Evolutionary conservation across 2,888 invertebrate genomes (phyloP).

Genomic region (Hylaea fasciaria): DNA sequence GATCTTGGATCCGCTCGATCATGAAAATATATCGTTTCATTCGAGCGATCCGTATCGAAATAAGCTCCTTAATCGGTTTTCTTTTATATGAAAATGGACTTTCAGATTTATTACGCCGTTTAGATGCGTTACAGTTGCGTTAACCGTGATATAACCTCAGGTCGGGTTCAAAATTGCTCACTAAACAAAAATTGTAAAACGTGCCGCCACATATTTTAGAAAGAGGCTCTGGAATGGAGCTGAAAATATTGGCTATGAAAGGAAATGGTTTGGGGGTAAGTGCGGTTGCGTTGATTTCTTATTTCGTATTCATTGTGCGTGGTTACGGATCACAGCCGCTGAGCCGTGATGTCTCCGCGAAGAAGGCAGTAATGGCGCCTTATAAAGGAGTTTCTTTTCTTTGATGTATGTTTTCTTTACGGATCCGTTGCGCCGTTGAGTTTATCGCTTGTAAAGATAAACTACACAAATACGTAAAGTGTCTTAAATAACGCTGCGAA

Average conservation of each 20-base stretch:
- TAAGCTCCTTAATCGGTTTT: slow-evolving; percentile 84
- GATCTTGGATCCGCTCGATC: slow-evolving; percentile 81
- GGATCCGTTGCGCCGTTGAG: slow-evolving; percentile 31
- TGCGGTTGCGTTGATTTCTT: slow-evolving; percentile 80
- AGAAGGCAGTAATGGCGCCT: slow-evolving; percentile 41
- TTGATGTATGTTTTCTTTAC: slow-evolving; percentile 43
- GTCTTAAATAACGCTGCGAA: slow-evolving; percentile 33
- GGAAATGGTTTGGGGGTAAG: slow-evolving; percentile 76
- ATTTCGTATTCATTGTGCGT: slow-evolving; percentile 81
- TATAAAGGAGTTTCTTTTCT: slow-evolving; percentile 42
- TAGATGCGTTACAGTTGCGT: slow-evolving; percentile 74
- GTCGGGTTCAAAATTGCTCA: slow-evolving; percentile 72
- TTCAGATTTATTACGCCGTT: slow-evolving; percentile 81
- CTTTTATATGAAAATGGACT: slow-evolving; percentile 84
- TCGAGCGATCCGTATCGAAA: slow-evolving; percentile 81
- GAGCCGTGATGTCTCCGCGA: slow-evolving; percentile 55
- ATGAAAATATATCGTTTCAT: slow-evolving; percentile 84
- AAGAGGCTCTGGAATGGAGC: slow-evolving; percentile 60
- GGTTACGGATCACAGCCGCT: slow-evolving; percentile 70
- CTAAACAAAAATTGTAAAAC: slow-evolving; percentile 77
- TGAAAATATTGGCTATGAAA: slow-evolving; percentile 75
- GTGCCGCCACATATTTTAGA: slow-evolving; percentile 73
- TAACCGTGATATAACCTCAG: slow-evolving; percentile 74
- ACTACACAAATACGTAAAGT: slow-evolving; percentile 41
- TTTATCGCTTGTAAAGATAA: slow-evolving; percentile 43